Conservation (phyloP, 2,888 invertebrate species). For the Uloborus plumipes region DNA sequence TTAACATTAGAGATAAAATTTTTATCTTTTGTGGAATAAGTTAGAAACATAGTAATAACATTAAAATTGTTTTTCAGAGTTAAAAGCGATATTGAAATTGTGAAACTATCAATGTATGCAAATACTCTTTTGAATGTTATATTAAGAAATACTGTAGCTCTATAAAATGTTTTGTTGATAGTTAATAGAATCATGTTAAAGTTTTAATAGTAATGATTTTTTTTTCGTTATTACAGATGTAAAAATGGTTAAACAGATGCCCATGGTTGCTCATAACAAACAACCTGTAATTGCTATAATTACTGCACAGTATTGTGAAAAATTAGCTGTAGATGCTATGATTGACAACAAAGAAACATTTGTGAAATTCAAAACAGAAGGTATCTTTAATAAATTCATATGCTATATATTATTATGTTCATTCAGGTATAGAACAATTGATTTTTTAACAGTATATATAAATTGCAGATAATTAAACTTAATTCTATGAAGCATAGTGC, state of each 20-base stretch:
- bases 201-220: too few relatives aligned
- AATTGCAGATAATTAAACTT: too few relatives aligned
- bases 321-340: slow-evolving; percentile 97
- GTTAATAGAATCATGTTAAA: background rate
- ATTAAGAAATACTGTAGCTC: background rate
- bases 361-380: slow-evolving; percentile 94
- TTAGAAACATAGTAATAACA: too few relatives aligned
- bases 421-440: too few relatives aligned
- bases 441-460: too few relatives aligned
- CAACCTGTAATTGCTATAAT: slow-evolving; percentile 98
- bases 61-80: too few relatives aligned
- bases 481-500: too few relatives aligned
- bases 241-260: slow-evolving; percentile 94
- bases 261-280: slow-evolving; percentile 86
- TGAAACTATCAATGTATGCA: too few relatives aligned
- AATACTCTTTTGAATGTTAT: background rate
- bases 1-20: too few relatives aligned
- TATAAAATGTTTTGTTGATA: background rate
- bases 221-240: slow-evolving; percentile 69
- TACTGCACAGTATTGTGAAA: slow-evolving; percentile 96
- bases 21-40: too few relatives aligned
- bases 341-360: slow-evolving; percentile 97
- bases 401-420: background rate
- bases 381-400: slow-evolving; percentile 73
- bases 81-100: too few relatives aligned